Conservation (phyloP, 2,888 invertebrate genomes). For the Thyatira batis region DNA sequence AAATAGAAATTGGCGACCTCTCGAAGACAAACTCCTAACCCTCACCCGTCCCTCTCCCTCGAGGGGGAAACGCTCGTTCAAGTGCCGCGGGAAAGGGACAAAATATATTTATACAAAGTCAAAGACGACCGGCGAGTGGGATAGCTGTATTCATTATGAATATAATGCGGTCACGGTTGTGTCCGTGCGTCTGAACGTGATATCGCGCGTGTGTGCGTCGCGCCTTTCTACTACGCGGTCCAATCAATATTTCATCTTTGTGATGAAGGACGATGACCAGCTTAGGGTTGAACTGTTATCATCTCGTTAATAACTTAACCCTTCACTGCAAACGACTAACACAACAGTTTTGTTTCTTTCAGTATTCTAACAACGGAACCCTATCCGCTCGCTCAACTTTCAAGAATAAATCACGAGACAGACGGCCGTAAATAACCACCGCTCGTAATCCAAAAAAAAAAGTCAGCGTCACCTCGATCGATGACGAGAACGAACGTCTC, state of each 20-base stretch:
- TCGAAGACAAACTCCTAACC: slow-evolving; percentile 78
- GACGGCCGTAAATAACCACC: slow-evolving; percentile 39
- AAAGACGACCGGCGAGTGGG: slow-evolving; percentile 80
- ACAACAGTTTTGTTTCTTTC: slow-evolving; percentile 12
- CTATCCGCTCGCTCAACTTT: slow-evolving; percentile 12
- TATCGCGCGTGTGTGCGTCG: slow-evolving; percentile 61
- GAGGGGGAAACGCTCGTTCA: slow-evolving; percentile 58
- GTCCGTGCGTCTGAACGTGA: slow-evolving; percentile 72
- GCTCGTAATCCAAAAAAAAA: slow-evolving; percentile 63
- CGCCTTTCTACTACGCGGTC: slow-evolving; percentile 65
- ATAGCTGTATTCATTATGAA: slow-evolving; percentile 82
- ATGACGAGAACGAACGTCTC: slow-evolving; percentile 75
- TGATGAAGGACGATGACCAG: slow-evolving; percentile 39
- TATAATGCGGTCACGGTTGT: slow-evolving; percentile 79
- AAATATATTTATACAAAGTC: slow-evolving; percentile 82
- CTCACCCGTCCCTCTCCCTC: slow-evolving; percentile 70
- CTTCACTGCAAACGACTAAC: slow-evolving; percentile 9
- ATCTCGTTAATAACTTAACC: slow-evolving; percentile 13
- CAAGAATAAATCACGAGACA: slow-evolving; percentile 29
- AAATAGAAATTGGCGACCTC: slow-evolving; percentile 81
- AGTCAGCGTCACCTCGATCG: slow-evolving; percentile 62
- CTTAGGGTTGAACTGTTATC: background rate
- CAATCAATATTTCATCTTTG: slow-evolving; percentile 80
- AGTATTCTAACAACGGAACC: background rate
- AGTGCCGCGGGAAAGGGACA: slow-evolving; percentile 69